Percentiles rank a stretch among this genome's conserved stretches.
Evolutionary conservation across 2,888 invertebrate species (phyloP).

Genomic region (Cantharis rufa): DNA sequence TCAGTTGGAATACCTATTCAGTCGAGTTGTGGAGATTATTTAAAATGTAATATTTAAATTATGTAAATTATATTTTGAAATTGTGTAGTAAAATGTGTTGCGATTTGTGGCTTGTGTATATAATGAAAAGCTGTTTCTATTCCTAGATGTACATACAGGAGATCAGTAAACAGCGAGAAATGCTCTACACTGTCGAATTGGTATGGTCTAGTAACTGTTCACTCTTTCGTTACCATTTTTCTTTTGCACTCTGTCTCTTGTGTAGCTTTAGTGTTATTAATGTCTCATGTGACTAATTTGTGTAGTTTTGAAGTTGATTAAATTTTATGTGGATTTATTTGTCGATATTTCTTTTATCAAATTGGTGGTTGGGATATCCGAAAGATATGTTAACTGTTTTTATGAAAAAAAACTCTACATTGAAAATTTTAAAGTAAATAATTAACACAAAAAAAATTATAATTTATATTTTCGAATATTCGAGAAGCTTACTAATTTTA

Average conservation of each 20-base stretch:
- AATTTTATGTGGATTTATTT: slow-evolving; percentile 2
- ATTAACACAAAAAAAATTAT: not conserved
- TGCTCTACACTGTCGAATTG: slow-evolving; percentile 82
- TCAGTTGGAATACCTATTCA: not conserved
- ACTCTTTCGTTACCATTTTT: slow-evolving; percentile 24
- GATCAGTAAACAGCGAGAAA: slow-evolving; percentile 85
- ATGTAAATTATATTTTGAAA: not conserved
- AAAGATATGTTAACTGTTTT: not conserved
- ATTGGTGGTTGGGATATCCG: not conserved
- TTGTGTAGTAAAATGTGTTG: slow-evolving; percentile 18
- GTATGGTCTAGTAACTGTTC: slow-evolving; percentile 59
- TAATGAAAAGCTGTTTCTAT: slow-evolving; percentile 57
- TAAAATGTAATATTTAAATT: not conserved
- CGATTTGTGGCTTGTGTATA: slow-evolving; percentile 51
- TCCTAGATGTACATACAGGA: slow-evolving; percentile 86
- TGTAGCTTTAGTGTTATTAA: slow-evolving; percentile 27
- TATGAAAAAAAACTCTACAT: not conserved
- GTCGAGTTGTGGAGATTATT: not conserved
- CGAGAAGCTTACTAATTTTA: slow-evolving; percentile 1
- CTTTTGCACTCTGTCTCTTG: slow-evolving; percentile 22
- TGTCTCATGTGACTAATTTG: slow-evolving; percentile 14
- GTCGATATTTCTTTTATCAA: not conserved
- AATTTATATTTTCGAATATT: not conserved
- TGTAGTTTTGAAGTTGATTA: not conserved
- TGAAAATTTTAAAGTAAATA: not conserved